A percentile compares a stretch with the other conserved stretches of the same genome.
Conservation (phyloP, 2,888 invertebrate species). For the Dugesia japonica region DNA sequence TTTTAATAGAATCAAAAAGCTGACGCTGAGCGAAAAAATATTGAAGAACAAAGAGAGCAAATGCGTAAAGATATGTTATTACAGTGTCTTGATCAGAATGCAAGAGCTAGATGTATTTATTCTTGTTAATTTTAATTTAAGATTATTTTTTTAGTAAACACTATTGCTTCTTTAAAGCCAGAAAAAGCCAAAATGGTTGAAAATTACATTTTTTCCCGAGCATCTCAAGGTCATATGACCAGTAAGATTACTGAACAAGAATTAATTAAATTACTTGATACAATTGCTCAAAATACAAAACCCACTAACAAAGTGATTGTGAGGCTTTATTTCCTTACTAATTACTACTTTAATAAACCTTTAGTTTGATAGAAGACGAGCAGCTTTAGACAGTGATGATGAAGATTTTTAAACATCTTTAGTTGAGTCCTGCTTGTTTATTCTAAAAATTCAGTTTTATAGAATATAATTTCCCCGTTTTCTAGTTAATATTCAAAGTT, state of each 20-base stretch:
- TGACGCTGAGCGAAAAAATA: no score
- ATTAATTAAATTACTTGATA: not conserved
- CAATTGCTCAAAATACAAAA: not conserved
- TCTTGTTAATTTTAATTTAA: no score
- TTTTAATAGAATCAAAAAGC: no score
- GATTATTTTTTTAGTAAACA: constrained; percentile 74
- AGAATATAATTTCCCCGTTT: no score
- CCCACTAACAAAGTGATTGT: constrained; percentile 17
- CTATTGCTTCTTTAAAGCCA: constrained; percentile 76
- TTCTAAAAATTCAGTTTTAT: no score
- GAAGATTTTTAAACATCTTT: constrained; percentile 48
- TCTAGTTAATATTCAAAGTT: no score
- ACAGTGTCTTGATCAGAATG: no score
- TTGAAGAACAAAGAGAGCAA: no score
- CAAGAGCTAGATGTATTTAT: no score
- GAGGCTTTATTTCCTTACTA: constrained; percentile 33
- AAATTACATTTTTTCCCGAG: constrained; percentile 81
- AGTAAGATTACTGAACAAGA: constrained; percentile 51
- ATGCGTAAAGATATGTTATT: no score
- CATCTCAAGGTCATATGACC: constrained; percentile 69
- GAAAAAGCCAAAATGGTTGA: constrained; percentile 88
- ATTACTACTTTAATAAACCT: no score
- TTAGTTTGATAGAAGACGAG: constrained; percentile 73
- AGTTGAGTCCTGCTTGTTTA: no score
- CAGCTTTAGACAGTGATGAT: constrained; percentile 65